Conservation (phyloP, 2,888 invertebrate genomes). For the Leucoma salicis region DNA sequence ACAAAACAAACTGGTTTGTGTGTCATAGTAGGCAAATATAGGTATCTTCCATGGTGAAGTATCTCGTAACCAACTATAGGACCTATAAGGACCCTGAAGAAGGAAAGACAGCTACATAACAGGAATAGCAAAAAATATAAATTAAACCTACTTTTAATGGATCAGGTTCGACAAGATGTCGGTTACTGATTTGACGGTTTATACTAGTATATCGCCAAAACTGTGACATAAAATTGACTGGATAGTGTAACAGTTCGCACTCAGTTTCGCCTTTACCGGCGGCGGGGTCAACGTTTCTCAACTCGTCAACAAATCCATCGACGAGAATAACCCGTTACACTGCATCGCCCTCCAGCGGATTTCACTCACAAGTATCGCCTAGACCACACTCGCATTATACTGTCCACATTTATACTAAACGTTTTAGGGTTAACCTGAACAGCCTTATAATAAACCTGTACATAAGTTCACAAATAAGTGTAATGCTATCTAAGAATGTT, state of each 20-base stretch:
- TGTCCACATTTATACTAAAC: slow-evolving; percentile 36
- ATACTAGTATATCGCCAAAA: slow-evolving; percentile 13
- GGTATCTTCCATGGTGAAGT: too few species aligned
- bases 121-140: too few species aligned
- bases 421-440: slow-evolving; percentile 39
- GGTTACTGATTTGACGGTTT: too few species aligned
- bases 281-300: slow-evolving; percentile 76
- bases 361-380: slow-evolving; percentile 63
- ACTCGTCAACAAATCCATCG: slow-evolving; percentile 78
- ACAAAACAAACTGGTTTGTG: too few species aligned
- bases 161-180: too few species aligned
- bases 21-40: too few species aligned
- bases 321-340: slow-evolving; percentile 80
- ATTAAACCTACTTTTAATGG: too few species aligned
- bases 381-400: slow-evolving; percentile 50
- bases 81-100: too few species aligned
- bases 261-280: slow-evolving; percentile 60
- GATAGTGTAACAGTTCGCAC: slow-evolving; percentile 53
- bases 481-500: neutral
- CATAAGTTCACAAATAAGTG: neutral
- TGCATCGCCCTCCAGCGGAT: slow-evolving; percentile 70
- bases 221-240: slow-evolving; percentile 20
- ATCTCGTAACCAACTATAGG: too few species aligned
- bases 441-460: slow-evolving; percentile 5
- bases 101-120: too few species aligned